phyloP scores from a whole-genome alignment of 2,113 vertebrate genomes.

The Onychorhynchus coronatus region DNA sequence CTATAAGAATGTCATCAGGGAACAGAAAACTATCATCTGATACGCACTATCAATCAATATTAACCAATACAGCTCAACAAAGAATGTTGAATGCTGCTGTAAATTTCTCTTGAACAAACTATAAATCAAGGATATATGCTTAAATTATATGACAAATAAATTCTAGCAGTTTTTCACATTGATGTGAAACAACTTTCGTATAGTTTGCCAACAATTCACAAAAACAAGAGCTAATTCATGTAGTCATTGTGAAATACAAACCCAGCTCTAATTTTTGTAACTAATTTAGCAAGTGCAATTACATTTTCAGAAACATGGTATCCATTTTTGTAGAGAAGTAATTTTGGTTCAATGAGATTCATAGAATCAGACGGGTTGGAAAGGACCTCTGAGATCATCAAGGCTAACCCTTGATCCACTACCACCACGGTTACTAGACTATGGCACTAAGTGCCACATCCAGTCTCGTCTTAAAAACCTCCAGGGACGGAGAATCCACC shows the following conservation, averaged over 20 bases:
- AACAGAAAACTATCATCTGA: slow-evolving; percentile 21
- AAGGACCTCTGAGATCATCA: too few relatives aligned
- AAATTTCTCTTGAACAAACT: slow-evolving; percentile 24
- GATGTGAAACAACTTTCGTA: neutral
- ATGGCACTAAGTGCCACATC: too few relatives aligned
- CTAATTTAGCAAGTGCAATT: neutral
- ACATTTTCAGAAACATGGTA: neutral
- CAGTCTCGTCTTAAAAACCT: too few relatives aligned
- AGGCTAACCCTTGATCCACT: too few relatives aligned
- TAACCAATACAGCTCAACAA: neutral
- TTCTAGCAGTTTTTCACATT: neutral
- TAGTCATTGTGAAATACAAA: neutral
- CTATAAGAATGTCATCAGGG: neutral
- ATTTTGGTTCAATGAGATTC: neutral
- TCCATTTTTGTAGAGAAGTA: neutral
- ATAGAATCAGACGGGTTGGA: too few relatives aligned
- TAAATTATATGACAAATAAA: neutral
- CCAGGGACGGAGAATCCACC: too few relatives aligned
- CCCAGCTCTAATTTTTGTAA: neutral
- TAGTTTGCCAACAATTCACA: neutral
- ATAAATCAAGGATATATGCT: slow-evolving; percentile 28
- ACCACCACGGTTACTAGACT: too few relatives aligned
- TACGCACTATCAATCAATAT: slow-evolving; percentile 4
- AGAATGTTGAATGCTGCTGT: neutral
- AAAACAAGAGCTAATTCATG: neutral